Base-by-base conservation (phyloP, 2,888 invertebrate species). In the Ectemnius cavifrons region DNA sequence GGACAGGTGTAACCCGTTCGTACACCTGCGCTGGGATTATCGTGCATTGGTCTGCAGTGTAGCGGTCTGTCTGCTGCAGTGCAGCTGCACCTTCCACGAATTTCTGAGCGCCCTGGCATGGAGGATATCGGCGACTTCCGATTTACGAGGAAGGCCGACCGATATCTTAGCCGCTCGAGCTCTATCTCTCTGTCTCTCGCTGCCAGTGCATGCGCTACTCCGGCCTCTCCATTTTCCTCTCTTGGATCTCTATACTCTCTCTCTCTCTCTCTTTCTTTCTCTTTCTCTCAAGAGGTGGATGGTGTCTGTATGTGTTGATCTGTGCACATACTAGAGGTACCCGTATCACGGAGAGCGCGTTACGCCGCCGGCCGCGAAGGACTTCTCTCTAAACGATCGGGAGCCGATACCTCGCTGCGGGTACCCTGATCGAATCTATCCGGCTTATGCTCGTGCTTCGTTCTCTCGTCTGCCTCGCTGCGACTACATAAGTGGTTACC, bases 1-100 rank as follows among this genome's bases (percentile, higher is more conserved):
- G 52, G 52, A 52, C 52, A 52, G 52, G 52, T 52, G 52, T 52
- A 52, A 52, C 52, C 52, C 52, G 52, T 52, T 52, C 52, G 52
- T 52, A 52, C 52, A 52, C 52, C 52, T 52, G 52, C 52, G 52
- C 52, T 5, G 4, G 52, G 52, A 52, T 52, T 52, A 52, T 52
- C 52, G 52, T 52, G 52, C 52, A 52, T 52, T 52, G 52, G n/a
- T 37, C 28, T 37, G 28, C 5, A 37, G 28, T 8, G 28, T 37
- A 37, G 28, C 28, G 28, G 28, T 37, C 37, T 37, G n/a, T 52
- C n/a, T 52, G 16, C 52, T 16, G 52, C n/a, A 16, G 52, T 16
- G 52, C 52, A 52, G 52, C 52, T 52, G 52, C 52, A 16, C 52
- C 52, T 52, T 52, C 52, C 52, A 52, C 52, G 52, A 52, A 52